phyloP scores from a whole-genome alignment of 2,797 vertebrate species.

The Spondyliosoma cantharus region DNA sequence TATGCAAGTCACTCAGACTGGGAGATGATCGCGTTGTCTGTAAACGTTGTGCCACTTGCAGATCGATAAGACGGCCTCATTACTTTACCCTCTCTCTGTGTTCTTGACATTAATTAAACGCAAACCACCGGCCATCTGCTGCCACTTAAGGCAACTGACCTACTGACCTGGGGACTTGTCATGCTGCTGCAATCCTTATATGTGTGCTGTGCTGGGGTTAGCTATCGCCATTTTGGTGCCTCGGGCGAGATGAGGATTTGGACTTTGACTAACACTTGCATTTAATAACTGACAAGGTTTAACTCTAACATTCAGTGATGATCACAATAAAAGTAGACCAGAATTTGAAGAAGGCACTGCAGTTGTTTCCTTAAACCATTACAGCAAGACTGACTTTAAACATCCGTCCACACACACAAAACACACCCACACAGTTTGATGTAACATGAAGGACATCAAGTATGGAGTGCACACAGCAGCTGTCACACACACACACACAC shows the following conservation, averaged over 20 bases:
- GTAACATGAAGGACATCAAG: not conserved
- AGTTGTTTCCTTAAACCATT: too few species aligned
- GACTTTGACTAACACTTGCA: too few species aligned
- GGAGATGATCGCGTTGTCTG: constrained; percentile 53
- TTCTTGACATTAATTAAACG: constrained; percentile 65
- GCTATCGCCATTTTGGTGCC: too few species aligned
- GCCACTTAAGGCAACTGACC: constrained; percentile 53
- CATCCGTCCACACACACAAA: not conserved
- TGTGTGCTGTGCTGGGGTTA: not conserved
- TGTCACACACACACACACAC: too few species aligned
- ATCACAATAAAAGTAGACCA: too few species aligned
- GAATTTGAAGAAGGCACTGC: too few species aligned
- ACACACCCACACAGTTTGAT: not conserved
- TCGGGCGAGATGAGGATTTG: too few species aligned
- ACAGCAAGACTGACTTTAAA: too few species aligned
- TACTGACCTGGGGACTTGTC: constrained; percentile 45
- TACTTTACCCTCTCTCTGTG: not conserved
- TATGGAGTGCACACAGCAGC: not conserved
- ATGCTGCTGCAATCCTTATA: not conserved
- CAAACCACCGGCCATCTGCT: constrained; percentile 69
- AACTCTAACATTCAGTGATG: too few species aligned
- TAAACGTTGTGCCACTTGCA: constrained; percentile 42
- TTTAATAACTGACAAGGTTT: too few species aligned
- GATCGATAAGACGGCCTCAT: constrained; percentile 41
- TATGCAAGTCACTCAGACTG: constrained; percentile 48